phyloP scores from a whole-genome alignment of 2,113 vertebrate genomes.

The Hyla sarda region DNA sequence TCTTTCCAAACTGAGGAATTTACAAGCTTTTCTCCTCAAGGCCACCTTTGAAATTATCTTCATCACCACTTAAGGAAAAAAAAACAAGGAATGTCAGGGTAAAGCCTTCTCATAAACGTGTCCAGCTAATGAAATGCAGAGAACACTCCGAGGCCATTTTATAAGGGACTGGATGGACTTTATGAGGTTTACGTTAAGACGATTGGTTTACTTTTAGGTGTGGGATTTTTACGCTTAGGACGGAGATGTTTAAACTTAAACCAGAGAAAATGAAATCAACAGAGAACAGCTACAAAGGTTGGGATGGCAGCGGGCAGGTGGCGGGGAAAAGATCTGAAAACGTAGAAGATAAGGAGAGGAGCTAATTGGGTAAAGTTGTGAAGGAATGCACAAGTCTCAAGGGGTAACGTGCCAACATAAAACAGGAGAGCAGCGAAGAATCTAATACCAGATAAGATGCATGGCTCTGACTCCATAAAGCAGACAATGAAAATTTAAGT shows the following conservation, averaged over 20 bases:
- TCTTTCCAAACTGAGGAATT: slow-evolving; percentile 43
- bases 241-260: slow-evolving; percentile 16
- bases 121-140: slow-evolving; percentile 48
- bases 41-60: slow-evolving; percentile 40
- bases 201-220: slow-evolving; percentile 36
- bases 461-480: neutral
- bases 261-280: neutral
- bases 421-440: neutral
- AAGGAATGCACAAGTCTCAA: neutral
- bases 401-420: neutral
- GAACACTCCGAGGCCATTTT: neutral
- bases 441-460: neutral
- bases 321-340: neutral
- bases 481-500: neutral
- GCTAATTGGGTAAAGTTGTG: slow-evolving; percentile 50
- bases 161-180: slow-evolving; percentile 19
- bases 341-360: slow-evolving; percentile 22
- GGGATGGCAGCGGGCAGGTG: slow-evolving; percentile 28
- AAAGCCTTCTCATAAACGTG: slow-evolving; percentile 47
- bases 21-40: slow-evolving; percentile 47
- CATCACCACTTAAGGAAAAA: slow-evolving; percentile 46
- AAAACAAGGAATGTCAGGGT: neutral
- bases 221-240: slow-evolving; percentile 35
- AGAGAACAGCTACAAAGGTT: neutral
- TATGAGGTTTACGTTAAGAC: slow-evolving; percentile 50